These are phyloP conservation scores for Scaptomyza cyrtandrae DNA, from an alignment of 2,888 invertebrate species.

Conservation along the genomic window DNA sequence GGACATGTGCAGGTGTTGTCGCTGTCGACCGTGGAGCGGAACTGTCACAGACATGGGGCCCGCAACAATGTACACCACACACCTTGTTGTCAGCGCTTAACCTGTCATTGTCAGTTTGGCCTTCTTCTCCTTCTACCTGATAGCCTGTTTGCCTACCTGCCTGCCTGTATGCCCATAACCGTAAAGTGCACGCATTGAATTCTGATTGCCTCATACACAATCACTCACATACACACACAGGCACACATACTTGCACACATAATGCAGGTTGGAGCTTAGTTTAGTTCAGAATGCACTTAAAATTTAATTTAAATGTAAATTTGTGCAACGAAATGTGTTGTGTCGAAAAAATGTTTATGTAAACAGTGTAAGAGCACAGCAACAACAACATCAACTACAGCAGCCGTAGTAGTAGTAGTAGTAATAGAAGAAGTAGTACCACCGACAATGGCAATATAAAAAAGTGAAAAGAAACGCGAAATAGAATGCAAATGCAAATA, in stretches of 20 bases:
- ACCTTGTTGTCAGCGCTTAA: constrained; percentile 70
- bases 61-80: constrained; percentile 42
- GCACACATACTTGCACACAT: constrained; percentile 8
- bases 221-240: constrained; percentile 1
- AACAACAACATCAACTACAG: constrained; percentile 33
- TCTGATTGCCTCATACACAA: constrained; percentile 65
- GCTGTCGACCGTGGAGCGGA: constrained; percentile 21
- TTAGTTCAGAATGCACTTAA: constrained; percentile 81
- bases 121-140: constrained; percentile 12
- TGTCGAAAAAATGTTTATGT: constrained; percentile 81
- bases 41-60: constrained; percentile 48
- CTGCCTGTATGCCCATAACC: constrained; percentile 48
- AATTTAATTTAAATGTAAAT: constrained; percentile 81
- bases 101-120: constrained; percentile 78
- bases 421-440: constrained; percentile 22
- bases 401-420: constrained; percentile 12
- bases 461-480: constrained; percentile 49
- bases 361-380: constrained; percentile 70
- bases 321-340: constrained; percentile 80
- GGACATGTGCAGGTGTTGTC: constrained; percentile 63
- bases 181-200: constrained; percentile 79
- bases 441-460: constrained; percentile 59
- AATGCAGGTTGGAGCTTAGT: constrained; percentile 70
- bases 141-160: background rate
- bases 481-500: constrained; percentile 82